Evolutionary conservation across 1,140 invertebrate species (phyloP).

Genomic region (Potamilus streckersoni): DNA sequence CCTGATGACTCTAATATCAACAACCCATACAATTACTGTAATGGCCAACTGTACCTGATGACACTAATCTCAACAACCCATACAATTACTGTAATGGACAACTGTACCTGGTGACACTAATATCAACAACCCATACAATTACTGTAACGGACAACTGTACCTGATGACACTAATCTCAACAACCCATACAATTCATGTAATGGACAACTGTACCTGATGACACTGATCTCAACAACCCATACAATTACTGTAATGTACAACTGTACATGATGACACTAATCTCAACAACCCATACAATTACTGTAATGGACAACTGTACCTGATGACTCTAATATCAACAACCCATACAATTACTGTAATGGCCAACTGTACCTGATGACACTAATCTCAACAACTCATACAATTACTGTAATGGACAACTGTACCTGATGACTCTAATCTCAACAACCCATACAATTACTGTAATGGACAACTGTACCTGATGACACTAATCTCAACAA

Average conservation of each 20-base stretch:
- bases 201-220: constrained; percentile 61
- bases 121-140: constrained; percentile 48
- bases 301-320: constrained; percentile 37
- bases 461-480: constrained; percentile 41
- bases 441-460: constrained; percentile 39
- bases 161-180: constrained; percentile 69
- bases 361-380: constrained; percentile 63
- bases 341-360: not conserved
- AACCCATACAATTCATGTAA: constrained; percentile 1
- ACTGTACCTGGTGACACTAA: constrained; percentile 68
- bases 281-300: constrained; percentile 42
- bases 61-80: constrained; percentile 66
- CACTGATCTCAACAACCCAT: constrained; percentile 64
- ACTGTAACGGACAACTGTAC: constrained; percentile 33
- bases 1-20: constrained; percentile 70
- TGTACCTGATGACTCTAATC: constrained; percentile 69
- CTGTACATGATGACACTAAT: constrained; percentile 68
- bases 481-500: constrained; percentile 69
- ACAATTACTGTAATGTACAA: not conserved
- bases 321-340: constrained; percentile 69
- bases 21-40: not conserved
- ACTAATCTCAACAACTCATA: constrained; percentile 62
- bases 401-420: not conserved
- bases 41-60: constrained; percentile 58
- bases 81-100: not conserved